phyloP scores from a whole-genome alignment of 1,140 invertebrate genomes.

The Procambarus clarkii region DNA sequence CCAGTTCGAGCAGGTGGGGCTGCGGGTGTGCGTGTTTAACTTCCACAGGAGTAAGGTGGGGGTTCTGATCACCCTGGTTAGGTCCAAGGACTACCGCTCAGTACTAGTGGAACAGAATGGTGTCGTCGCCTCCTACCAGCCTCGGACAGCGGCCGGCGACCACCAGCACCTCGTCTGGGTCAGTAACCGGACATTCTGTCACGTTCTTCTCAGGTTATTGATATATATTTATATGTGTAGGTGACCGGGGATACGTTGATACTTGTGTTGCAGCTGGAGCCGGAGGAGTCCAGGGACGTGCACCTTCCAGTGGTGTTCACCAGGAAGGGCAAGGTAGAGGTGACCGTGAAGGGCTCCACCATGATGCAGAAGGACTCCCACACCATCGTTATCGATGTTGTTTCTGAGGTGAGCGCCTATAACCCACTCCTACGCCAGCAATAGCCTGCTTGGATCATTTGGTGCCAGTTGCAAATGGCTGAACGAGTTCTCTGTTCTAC shows the following conservation, averaged over 20 bases:
- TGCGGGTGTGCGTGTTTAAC: conserved; percentile 71
- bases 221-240: too few relatives aligned
- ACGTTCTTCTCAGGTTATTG: too few relatives aligned
- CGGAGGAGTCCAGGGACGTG: conserved; percentile 73
- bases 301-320: conserved; percentile 75
- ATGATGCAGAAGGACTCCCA: conserved; percentile 75
- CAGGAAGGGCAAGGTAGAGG: conserved; percentile 76
- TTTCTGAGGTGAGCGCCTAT: conserved; percentile 27
- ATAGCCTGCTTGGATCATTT: too few relatives aligned
- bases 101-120: conserved; percentile 79
- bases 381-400: conserved; percentile 61
- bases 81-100: conserved; percentile 78
- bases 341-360: conserved; percentile 77
- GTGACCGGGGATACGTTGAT: too few relatives aligned
- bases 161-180: conserved; percentile 78
- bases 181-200: conserved; percentile 64
- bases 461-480: too few relatives aligned
- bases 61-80: conserved; percentile 76
- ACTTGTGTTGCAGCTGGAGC: conserved; percentile 35
- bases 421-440: background rate
- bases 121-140: conserved; percentile 78
- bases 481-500: too few relatives aligned
- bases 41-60: conserved; percentile 72
- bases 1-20: conserved; percentile 72
- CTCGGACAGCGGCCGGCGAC: conserved; percentile 75